phyloP scores from a whole-genome alignment of 1,140 invertebrate species.

The Harlomillsia oculata region DNA sequence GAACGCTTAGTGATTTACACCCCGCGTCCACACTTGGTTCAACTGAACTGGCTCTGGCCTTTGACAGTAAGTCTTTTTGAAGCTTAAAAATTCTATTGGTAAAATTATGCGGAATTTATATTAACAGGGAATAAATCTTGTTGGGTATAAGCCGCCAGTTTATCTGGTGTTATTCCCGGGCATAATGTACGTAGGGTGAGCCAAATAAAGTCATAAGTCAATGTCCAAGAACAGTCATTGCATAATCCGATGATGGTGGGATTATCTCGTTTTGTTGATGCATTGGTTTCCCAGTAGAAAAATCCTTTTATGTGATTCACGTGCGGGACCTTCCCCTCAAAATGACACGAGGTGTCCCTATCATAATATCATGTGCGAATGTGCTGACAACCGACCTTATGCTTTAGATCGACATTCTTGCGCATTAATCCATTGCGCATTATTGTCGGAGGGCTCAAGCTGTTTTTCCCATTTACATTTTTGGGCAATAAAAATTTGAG shows the following conservation, averaged over 20 bases:
- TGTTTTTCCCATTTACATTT: slow-evolving; percentile 29
- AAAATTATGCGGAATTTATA: slow-evolving; percentile 8
- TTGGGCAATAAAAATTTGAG: slow-evolving; percentile 24
- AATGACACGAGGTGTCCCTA: neutral
- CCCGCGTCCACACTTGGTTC: slow-evolving; percentile 64
- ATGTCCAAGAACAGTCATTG: slow-evolving; percentile 10
- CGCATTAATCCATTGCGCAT: no score
- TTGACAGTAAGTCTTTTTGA: slow-evolving; percentile 55
- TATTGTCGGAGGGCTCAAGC: no score
- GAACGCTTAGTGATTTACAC: slow-evolving; percentile 49
- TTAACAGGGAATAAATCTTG: slow-evolving; percentile 6
- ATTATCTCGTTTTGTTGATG: slow-evolving; percentile 17
- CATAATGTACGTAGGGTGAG: slow-evolving; percentile 29
- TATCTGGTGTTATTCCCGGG: slow-evolving; percentile 6
- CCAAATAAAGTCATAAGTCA: slow-evolving; percentile 40
- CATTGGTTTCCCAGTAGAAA: neutral
- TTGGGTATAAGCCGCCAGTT: neutral
- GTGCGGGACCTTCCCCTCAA: no score
- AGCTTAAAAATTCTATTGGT: slow-evolving; percentile 2
- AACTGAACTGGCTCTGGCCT: slow-evolving; percentile 64
- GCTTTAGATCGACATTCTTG: no score
- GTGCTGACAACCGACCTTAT: slow-evolving; percentile 11
- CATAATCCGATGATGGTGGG: slow-evolving; percentile 18
- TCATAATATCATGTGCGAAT: slow-evolving; percentile 3
- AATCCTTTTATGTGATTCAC: neutral